These are phyloP conservation scores for Mycalesis mineus DNA, from an alignment of 2,888 invertebrate genomes.

Conservation along the genomic window DNA sequence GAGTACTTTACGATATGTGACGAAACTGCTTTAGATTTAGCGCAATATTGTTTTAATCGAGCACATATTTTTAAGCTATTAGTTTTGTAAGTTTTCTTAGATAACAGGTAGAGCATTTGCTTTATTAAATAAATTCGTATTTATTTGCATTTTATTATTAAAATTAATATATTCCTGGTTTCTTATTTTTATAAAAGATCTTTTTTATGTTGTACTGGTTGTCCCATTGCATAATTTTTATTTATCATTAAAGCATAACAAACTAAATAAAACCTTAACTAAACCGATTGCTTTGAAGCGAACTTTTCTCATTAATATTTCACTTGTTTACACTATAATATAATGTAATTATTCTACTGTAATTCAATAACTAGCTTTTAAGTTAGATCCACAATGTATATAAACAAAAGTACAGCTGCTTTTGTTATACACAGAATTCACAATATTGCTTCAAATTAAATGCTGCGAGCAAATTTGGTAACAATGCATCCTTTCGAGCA, in stretches of 20 bases:
- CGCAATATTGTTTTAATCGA: neutral
- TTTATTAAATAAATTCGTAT: no score
- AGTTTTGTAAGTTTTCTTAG: no score
- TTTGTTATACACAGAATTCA: neutral
- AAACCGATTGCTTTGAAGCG: no score
- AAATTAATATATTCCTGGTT: no score
- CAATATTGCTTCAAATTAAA: constrained; percentile 8
- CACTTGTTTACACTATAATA: no score
- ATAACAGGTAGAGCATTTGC: no score
- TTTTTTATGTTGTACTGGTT: no score
- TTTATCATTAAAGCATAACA: no score
- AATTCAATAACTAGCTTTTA: neutral
- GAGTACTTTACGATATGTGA: neutral
- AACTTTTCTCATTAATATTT: no score
- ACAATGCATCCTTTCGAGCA: constrained; percentile 25
- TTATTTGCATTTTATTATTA: neutral
- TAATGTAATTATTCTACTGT: neutral
- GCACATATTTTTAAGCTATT: neutral
- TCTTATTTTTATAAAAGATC: no score
- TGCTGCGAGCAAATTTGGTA: constrained; percentile 15
- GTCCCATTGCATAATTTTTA: no score
- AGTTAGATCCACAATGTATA: neutral
- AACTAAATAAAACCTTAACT: no score
- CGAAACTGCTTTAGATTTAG: neutral
- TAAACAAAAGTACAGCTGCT: neutral